Conservation (phyloP, 2,888 invertebrate genomes). For the Laothoe populi region DNA sequence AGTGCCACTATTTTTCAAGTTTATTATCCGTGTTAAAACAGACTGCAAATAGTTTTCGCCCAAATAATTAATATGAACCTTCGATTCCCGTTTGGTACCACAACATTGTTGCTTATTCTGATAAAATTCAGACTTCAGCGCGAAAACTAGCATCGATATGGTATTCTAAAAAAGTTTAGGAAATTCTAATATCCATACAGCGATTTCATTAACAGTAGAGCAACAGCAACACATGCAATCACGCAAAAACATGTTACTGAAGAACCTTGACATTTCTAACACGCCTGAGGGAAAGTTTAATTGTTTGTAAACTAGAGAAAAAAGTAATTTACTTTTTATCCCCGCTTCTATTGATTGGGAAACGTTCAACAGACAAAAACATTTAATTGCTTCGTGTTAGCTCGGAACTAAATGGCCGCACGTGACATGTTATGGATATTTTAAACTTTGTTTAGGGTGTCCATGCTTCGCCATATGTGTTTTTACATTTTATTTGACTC, state of each 20-base stretch:
- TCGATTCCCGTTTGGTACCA: background rate
- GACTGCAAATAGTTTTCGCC: no score
- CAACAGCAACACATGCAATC: slow-evolving; percentile 14
- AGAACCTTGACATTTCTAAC: slow-evolving; percentile 30
- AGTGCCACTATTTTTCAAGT: no score
- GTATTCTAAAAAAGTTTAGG: background rate
- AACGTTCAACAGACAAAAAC: slow-evolving; percentile 19
- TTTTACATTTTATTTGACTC: no score
- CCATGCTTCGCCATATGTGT: background rate
- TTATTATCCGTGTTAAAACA: background rate
- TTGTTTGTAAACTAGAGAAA: slow-evolving; percentile 23
- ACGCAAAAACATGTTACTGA: slow-evolving; percentile 19
- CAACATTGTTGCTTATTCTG: no score
- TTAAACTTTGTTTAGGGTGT: background rate
- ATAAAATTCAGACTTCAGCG: background rate
- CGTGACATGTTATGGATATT: background rate
- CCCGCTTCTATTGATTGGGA: slow-evolving; percentile 19
- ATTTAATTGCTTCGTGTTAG: slow-evolving; percentile 16
- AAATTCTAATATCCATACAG: slow-evolving; percentile 20
- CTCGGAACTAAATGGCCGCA: slow-evolving; percentile 10
- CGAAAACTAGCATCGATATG: background rate
- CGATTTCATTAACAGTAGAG: slow-evolving; percentile 17
- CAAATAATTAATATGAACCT: no score
- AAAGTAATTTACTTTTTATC: slow-evolving; percentile 25
- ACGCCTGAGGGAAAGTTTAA: slow-evolving; percentile 29